These are phyloP conservation scores for Tetranychus cinnabarinus DNA, from an alignment of 1,140 invertebrate species.

Conservation along the genomic window DNA sequence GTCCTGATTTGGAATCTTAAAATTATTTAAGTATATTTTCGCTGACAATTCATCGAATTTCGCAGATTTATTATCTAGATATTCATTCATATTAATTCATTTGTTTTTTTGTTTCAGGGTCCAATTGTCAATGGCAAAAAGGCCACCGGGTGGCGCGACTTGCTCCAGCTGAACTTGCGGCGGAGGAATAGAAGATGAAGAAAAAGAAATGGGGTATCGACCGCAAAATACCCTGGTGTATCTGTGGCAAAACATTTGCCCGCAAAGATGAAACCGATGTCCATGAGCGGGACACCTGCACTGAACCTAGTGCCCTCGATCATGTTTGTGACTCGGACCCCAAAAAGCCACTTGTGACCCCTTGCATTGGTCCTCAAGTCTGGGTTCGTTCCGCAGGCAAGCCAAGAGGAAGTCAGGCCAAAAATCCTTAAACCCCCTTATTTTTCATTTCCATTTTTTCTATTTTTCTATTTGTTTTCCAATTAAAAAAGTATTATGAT, in stretches of 20 bases:
- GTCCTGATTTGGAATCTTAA: not conserved
- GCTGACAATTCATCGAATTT: no score
- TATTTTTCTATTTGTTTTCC: no score
- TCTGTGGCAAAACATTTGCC: not conserved
- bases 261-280: not conserved
- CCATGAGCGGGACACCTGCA: not conserved
- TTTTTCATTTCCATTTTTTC: no score
- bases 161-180: no score
- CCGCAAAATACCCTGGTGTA: not conserved
- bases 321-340: not conserved
- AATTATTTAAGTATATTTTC: not conserved
- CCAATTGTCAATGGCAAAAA: no score
- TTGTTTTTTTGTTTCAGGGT: no score
- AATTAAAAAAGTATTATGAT: no score
- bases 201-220: not conserved
- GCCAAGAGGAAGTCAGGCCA: not conserved
- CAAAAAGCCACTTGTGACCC: not conserved
- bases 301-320: not conserved
- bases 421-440: not conserved
- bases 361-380: not conserved
- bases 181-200: not conserved
- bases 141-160: no score
- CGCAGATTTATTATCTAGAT: no score
- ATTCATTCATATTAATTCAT: no score
- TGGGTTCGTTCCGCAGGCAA: not conserved